These are phyloP conservation scores for Diplodus puntazzo DNA, from an alignment of 2,797 vertebrate species.

Conservation along the genomic window DNA sequence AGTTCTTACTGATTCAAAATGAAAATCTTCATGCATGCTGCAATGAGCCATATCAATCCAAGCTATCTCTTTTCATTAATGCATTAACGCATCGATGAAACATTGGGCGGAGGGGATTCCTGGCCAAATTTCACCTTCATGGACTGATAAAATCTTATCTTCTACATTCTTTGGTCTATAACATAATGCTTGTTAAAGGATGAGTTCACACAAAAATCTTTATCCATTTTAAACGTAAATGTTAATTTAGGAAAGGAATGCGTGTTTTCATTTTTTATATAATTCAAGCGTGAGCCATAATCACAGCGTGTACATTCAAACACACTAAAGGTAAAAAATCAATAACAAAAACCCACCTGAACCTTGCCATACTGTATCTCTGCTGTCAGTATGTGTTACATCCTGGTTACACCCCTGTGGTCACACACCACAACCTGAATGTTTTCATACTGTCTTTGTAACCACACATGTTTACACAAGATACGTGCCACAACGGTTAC, in stretches of 20 bases:
- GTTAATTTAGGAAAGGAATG: neutral
- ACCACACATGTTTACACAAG: neutral
- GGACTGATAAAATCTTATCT: neutral
- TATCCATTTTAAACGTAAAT: neutral
- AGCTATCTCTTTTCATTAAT: conserved; percentile 26
- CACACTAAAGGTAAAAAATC: neutral
- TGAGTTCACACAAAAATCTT: no score
- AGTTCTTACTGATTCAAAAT: conserved; percentile 7
- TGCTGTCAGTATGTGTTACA: neutral
- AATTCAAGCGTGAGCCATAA: neutral
- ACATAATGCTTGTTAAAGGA: neutral
- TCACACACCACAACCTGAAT: neutral
- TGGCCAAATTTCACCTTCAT: neutral
- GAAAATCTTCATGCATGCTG: conserved; percentile 18
- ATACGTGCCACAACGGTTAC: neutral
- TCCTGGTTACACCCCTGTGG: neutral
- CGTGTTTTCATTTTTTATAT: neutral
- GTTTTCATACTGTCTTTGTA: neutral
- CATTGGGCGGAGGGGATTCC: neutral
- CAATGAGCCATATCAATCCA: conserved; percentile 33
- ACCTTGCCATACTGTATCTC: neutral
- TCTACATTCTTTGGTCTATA: neutral
- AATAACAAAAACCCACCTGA: neutral
- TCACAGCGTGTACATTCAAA: neutral
- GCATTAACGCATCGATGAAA: neutral